These are phyloP conservation scores for Lepus oiostolus DNA, from an alignment of 2,797 vertebrate genomes.

Conservation along the genomic window DNA sequence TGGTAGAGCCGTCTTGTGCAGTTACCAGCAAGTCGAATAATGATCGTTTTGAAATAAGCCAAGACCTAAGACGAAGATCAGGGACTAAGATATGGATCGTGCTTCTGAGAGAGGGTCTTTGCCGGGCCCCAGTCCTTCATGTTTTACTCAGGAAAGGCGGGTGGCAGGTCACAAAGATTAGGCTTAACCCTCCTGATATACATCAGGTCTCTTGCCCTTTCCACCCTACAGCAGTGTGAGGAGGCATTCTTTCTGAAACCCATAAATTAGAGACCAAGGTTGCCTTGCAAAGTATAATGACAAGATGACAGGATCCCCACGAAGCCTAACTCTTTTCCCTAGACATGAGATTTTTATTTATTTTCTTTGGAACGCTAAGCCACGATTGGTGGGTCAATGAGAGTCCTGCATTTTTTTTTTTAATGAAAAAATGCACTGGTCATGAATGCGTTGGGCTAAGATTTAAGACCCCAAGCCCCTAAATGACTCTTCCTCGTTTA, in stretches of 20 bases:
- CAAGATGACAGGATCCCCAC: constrained; percentile 68
- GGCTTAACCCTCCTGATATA: constrained; percentile 70
- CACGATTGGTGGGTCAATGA: constrained; percentile 47
- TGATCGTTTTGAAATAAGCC: constrained; percentile 59
- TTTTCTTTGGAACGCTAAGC: constrained; percentile 75
- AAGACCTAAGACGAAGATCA: constrained; percentile 43
- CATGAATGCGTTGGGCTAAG: constrained; percentile 70
- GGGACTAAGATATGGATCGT: not conserved
- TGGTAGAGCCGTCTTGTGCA: not conserved
- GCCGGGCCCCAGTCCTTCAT: not conserved
- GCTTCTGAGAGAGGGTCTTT: not conserved
- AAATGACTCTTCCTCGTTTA: constrained; percentile 70
- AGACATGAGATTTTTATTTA: constrained; percentile 78
- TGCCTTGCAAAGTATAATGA: constrained; percentile 66
- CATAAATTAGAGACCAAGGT: constrained; percentile 79
- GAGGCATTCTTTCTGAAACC: constrained; percentile 78
- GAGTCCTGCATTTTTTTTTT: not conserved
- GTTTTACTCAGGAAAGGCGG: constrained; percentile 80
- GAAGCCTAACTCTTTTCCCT: constrained; percentile 73
- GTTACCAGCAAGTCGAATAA: constrained; percentile 15
- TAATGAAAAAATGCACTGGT: not conserved
- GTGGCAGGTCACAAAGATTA: constrained; percentile 75
- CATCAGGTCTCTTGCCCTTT: constrained; percentile 56
- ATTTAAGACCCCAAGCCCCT: constrained; percentile 72
- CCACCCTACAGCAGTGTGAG: constrained; percentile 59